phyloP scores from a whole-genome alignment of 2,797 vertebrate species.

The Spinus olivaceus region DNA sequence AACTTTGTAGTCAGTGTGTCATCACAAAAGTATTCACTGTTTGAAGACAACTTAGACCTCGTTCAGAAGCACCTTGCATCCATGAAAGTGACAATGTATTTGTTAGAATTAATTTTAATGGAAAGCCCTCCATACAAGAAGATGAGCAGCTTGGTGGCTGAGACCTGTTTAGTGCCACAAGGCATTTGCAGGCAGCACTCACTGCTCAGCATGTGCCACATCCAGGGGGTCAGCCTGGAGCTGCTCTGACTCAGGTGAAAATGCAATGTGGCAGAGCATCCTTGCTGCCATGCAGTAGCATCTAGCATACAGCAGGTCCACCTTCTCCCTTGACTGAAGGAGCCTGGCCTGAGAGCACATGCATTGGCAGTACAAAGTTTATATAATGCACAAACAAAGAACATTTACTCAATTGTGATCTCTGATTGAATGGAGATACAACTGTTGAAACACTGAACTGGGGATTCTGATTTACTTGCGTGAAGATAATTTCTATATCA shows the following conservation, averaged over 20 bases:
- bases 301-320: background rate
- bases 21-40: background rate
- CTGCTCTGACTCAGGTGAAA: background rate
- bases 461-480: background rate
- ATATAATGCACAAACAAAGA: background rate
- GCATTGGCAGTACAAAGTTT: background rate
- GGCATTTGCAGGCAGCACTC: fast-evolving
- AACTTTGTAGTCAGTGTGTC: background rate
- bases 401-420: background rate
- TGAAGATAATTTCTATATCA: background rate
- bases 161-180: background rate
- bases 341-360: background rate
- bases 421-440: background rate
- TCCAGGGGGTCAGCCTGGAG: background rate
- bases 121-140: background rate
- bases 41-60: background rate
- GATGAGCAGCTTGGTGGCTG: background rate
- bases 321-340: background rate
- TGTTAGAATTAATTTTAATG: background rate
- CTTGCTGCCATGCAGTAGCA: background rate
- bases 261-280: background rate
- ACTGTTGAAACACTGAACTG: background rate
- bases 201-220: background rate
- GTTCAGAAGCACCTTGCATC: background rate
- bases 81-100: background rate